Percentiles rank a stretch among this genome's conserved stretches.
Evolutionary conservation across 1,140 invertebrate genomes (phyloP).

Genomic region (Scaptomyza graminum): DNA sequence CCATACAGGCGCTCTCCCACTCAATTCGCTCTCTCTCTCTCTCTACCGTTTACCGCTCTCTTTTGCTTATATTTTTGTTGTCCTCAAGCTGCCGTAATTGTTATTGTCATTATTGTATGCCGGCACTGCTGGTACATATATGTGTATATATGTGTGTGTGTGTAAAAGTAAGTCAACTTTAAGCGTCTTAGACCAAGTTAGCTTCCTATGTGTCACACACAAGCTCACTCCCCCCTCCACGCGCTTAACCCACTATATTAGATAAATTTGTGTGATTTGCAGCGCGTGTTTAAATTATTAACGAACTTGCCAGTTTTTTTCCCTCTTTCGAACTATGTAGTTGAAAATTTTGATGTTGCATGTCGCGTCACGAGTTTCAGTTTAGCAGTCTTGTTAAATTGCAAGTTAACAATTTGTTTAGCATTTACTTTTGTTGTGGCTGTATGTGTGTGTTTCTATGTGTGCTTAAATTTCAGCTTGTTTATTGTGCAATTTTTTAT

Average conservation of each 20-base stretch:
- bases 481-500: constrained; percentile 33
- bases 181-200: constrained; percentile 67
- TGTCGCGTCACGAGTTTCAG: constrained; percentile 64
- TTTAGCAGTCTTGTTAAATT: constrained; percentile 60
- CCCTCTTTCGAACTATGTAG: constrained; percentile 1
- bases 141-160: constrained; percentile 1
- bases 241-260: constrained; percentile 1
- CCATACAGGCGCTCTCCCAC: neutral
- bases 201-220: constrained; percentile 5
- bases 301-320: constrained; percentile 37
- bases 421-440: constrained; percentile 28
- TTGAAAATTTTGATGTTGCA: neutral
- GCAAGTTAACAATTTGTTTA: constrained; percentile 58
- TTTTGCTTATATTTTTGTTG: constrained; percentile 38
- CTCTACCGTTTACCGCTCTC: neutral
- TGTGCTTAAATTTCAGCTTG: constrained; percentile 23
- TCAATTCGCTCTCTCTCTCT: neutral
- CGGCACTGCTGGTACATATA: constrained; percentile 35
- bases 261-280: constrained; percentile 40
- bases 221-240: too few relatives aligned
- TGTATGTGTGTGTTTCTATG: constrained; percentile 13
- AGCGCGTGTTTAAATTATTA: constrained; percentile 70
- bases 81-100: constrained; percentile 49
- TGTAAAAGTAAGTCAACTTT: constrained; percentile 64
- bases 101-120: constrained; percentile 67